Conservation (phyloP, 2,113 vertebrate genomes). For the Xiphorhynchus elegans region DNA sequence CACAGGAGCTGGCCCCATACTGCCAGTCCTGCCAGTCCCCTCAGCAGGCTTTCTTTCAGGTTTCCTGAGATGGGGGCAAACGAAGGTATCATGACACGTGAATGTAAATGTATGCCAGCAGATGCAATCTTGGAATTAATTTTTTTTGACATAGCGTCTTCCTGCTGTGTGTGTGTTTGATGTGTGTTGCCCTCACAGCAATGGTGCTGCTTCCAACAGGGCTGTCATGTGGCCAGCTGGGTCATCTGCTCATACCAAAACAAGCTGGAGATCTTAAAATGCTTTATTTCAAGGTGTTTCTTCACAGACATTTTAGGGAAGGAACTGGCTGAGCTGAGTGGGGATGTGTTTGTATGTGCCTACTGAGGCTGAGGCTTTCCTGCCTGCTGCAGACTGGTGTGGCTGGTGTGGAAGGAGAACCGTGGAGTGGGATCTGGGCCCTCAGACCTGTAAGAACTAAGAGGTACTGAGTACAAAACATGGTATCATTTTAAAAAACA, state of each 20-base stretch:
- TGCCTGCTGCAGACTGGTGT: background rate
- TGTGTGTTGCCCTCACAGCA: background rate
- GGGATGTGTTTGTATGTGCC: background rate
- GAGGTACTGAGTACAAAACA: background rate
- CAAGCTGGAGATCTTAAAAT: slow-evolving; percentile 46
- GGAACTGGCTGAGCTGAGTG: background rate
- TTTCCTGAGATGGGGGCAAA: background rate
- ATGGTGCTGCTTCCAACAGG: slow-evolving; percentile 23
- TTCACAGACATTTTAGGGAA: slow-evolving; percentile 14
- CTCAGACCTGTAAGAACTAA: background rate
- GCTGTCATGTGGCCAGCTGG: slow-evolving; percentile 13
- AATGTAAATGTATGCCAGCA: slow-evolving; percentile 90
- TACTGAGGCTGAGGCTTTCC: slow-evolving; percentile 9
- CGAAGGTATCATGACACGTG: slow-evolving; percentile 82
- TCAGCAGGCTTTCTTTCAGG: slow-evolving; percentile 10
- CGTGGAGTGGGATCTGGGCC: background rate
- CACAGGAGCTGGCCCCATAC: background rate
- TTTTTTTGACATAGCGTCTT: slow-evolving; percentile 11
- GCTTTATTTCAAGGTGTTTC: slow-evolving; percentile 41
- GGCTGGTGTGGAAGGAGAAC: background rate
- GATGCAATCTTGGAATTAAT: slow-evolving; percentile 27
- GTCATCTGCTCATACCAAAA: slow-evolving; percentile 56
- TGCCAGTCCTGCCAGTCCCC: slow-evolving; percentile 2
- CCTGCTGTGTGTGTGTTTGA: slow-evolving; percentile 25
- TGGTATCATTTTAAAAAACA: background rate